Conservation (phyloP, 1,140 invertebrate genomes). For the Drosophila baimaii region DNA sequence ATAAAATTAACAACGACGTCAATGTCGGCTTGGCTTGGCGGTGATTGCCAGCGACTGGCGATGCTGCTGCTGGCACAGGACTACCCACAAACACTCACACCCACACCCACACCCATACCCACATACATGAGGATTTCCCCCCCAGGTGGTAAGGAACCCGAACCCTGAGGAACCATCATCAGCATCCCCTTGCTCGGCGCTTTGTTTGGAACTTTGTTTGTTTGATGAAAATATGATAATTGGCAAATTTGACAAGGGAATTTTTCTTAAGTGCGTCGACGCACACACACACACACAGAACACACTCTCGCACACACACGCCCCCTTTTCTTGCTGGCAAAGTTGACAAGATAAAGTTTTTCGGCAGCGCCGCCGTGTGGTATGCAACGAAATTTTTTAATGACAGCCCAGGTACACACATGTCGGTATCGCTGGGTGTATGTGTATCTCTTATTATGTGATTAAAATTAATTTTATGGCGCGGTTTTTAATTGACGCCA, state of each 20-base stretch:
- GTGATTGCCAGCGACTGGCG: conserved; percentile 64
- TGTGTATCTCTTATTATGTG: conserved; percentile 78
- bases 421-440: conserved; percentile 17
- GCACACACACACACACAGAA: conserved; percentile 12
- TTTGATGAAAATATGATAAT: conserved; percentile 84
- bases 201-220: conserved; percentile 75
- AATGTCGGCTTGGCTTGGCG: conserved; percentile 52
- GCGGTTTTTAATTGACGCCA: conserved; percentile 80
- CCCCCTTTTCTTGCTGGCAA: conserved; percentile 25
- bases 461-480: conserved; percentile 82
- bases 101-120: too few relatives aligned
- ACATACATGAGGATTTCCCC: neutral
- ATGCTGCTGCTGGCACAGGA: conserved; percentile 12
- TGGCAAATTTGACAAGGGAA: conserved; percentile 84
- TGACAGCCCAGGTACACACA: conserved; percentile 67
- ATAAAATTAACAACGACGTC: conserved; percentile 73
- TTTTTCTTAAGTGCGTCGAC: conserved; percentile 82
- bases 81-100: neutral
- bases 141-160: conserved; percentile 1
- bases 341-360: conserved; percentile 83
- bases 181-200: conserved; percentile 13
- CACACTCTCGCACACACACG: neutral
- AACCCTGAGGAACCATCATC: conserved; percentile 4
- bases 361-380: conserved; percentile 62
- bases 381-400: conserved; percentile 80